Evolutionary conservation across 2,888 invertebrate species (phyloP).

Genomic region (Physocephala rufipes): DNA sequence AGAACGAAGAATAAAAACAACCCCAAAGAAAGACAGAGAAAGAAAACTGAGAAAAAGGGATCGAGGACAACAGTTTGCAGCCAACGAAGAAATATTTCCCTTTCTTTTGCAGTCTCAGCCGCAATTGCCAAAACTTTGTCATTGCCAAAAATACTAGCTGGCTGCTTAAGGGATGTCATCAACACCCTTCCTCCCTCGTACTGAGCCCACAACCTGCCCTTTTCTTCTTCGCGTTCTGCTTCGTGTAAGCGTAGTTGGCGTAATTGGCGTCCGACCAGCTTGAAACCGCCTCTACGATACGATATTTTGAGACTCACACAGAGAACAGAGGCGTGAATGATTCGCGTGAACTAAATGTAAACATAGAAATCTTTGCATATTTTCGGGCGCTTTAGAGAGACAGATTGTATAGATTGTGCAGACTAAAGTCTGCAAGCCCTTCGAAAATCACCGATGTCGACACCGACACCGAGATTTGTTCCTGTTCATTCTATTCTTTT

Average conservation of each 20-base stretch:
- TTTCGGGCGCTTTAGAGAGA: conserved; percentile 34
- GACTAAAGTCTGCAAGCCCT: background rate
- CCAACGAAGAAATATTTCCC: background rate
- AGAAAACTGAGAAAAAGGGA: background rate
- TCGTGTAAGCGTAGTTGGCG: too few species aligned
- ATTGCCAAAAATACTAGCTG: conserved; percentile 43
- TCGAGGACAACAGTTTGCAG: background rate
- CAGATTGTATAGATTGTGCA: conserved; percentile 35
- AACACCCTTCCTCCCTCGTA: background rate
- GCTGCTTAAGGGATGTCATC: background rate
- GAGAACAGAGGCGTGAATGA: background rate
- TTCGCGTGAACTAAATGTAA: too few species aligned
- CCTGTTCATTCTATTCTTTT: conserved; percentile 33
- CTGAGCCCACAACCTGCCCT: background rate
- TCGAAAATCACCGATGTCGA: conserved; percentile 42
- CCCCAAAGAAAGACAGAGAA: background rate
- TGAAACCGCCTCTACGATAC: conserved; percentile 1
- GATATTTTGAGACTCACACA: background rate
- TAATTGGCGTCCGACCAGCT: background rate
- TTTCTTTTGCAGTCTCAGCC: background rate
- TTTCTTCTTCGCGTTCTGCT: too few species aligned
- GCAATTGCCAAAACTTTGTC: conserved; percentile 17
- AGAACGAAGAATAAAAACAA: conserved; percentile 5
- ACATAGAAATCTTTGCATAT: conserved; percentile 31
- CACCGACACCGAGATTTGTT: conserved; percentile 39